These are phyloP conservation scores for Chanos chanos DNA, from an alignment of 2,797 vertebrate genomes.

Conservation along the genomic window DNA sequence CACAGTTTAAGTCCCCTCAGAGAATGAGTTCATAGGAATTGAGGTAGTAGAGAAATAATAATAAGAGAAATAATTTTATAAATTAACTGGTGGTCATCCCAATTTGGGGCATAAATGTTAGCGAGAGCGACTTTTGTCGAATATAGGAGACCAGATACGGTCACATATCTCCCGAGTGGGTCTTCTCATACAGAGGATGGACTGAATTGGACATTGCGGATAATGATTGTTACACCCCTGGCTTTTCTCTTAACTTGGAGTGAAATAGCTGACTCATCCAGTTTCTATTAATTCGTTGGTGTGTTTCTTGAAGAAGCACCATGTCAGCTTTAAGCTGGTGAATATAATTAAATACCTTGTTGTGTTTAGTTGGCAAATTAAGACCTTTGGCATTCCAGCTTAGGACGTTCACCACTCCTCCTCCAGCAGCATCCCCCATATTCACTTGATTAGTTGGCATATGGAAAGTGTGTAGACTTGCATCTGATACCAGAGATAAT, in stretches of 20 bases:
- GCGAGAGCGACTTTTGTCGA: background rate
- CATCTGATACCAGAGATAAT: too few species aligned
- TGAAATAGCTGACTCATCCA: too few species aligned
- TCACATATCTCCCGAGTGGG: too few species aligned
- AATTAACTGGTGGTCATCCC: background rate
- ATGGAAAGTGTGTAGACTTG: too few species aligned
- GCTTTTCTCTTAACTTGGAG: too few species aligned
- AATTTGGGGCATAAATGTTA: background rate
- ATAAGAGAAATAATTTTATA: background rate
- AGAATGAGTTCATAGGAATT: background rate
- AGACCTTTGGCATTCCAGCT: background rate
- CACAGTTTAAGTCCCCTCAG: too few species aligned
- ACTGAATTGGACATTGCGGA: too few species aligned
- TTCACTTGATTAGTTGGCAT: too few species aligned
- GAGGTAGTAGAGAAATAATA: background rate
- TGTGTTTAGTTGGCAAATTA: background rate
- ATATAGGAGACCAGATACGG: background rate
- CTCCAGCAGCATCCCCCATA: too few species aligned
- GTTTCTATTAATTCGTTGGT: background rate
- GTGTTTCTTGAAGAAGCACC: background rate
- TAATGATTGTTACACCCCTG: too few species aligned
- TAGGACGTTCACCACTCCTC: too few species aligned
- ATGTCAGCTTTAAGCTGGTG: background rate
- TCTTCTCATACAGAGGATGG: too few species aligned
- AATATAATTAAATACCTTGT: background rate